phyloP scores from a whole-genome alignment of 2,797 vertebrate genomes.

The Esox lucius region DNA sequence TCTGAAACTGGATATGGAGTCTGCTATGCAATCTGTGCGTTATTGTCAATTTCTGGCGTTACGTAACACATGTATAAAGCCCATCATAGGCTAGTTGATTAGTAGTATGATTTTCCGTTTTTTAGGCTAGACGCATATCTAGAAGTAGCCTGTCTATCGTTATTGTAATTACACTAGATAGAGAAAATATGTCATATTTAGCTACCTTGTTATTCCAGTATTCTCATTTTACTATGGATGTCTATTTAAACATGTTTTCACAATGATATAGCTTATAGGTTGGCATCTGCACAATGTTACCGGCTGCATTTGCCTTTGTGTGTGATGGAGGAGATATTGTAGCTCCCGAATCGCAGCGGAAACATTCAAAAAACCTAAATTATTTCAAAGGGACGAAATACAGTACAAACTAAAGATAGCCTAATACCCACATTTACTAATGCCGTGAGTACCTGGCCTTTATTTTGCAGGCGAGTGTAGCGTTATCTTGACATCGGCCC shows the following conservation, averaged over 20 bases:
- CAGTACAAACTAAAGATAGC: background rate
- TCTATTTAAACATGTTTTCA: background rate
- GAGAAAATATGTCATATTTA: background rate
- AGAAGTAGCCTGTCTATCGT: background rate
- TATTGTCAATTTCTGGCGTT: slow-evolving; percentile 34
- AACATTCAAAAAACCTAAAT: slow-evolving; percentile 28
- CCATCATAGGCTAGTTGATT: too few relatives aligned
- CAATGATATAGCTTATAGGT: background rate
- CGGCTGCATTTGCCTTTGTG: slow-evolving; percentile 70
- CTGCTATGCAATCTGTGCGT: slow-evolving; percentile 44
- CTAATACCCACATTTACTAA: too few relatives aligned
- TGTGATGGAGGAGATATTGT: slow-evolving; percentile 36
- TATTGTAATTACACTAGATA: background rate
- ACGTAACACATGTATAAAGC: slow-evolving; percentile 32
- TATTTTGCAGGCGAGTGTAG: background rate
- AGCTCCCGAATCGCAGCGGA: slow-evolving; percentile 64
- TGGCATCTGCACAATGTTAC: background rate
- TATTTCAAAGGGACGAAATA: slow-evolving; percentile 20
- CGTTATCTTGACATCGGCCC: slow-evolving; percentile 42
- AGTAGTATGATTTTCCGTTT: too few relatives aligned
- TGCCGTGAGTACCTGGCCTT: background rate
- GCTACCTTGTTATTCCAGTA: background rate
- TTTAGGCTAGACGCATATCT: background rate
- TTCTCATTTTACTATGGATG: background rate
- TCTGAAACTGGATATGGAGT: slow-evolving; percentile 53